phyloP scores from a whole-genome alignment of 2,113 vertebrate species.

The Rhombomys opimus region DNA sequence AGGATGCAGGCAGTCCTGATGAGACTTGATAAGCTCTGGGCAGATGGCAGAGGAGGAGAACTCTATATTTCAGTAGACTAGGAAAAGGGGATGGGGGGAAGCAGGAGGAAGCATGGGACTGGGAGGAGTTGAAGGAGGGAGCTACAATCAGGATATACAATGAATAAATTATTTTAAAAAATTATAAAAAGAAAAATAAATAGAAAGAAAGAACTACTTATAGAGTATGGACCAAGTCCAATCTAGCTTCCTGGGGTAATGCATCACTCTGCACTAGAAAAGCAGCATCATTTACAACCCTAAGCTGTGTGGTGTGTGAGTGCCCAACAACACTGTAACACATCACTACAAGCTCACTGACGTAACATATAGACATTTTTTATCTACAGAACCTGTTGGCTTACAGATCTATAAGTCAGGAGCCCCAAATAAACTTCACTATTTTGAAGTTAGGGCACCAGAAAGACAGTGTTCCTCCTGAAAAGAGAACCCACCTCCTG shows the following conservation, averaged over 20 bases:
- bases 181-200: too few relatives aligned
- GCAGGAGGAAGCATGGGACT: too few relatives aligned
- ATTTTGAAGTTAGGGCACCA: background rate
- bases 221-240: background rate
- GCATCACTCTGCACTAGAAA: background rate
- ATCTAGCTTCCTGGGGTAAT: too few relatives aligned
- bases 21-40: too few relatives aligned
- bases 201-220: background rate
- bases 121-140: too few relatives aligned
- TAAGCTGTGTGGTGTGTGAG: fast-evolving
- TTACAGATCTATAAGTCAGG: background rate
- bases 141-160: too few relatives aligned
- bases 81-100: too few relatives aligned
- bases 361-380: background rate
- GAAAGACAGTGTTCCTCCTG: background rate
- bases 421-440: background rate
- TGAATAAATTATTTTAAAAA: too few relatives aligned
- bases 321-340: background rate
- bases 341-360: background rate
- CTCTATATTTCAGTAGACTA: too few relatives aligned
- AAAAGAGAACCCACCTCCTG: background rate
- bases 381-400: background rate
- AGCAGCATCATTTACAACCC: background rate
- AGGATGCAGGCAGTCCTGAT: too few relatives aligned
- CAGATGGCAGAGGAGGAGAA: too few relatives aligned